Evolutionary conservation across 2,113 vertebrate genomes (phyloP).

Genomic region (Colistium nudipinnis): DNA sequence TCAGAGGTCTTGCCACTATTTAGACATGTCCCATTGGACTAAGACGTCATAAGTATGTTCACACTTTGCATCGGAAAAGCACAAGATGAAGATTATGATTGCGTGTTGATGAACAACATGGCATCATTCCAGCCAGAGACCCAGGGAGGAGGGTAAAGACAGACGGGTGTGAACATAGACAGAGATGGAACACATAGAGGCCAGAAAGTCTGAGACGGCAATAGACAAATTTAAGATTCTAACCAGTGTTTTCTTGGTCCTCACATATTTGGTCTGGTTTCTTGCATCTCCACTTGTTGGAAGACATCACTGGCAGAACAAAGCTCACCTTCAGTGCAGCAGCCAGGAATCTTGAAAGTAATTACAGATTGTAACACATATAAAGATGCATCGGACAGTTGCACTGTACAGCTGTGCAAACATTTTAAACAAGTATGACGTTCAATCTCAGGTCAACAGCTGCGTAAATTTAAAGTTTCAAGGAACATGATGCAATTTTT

Average conservation of each 20-base stretch:
- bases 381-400: conserved; percentile 31
- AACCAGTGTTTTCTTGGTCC: conserved; percentile 32
- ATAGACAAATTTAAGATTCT: conserved; percentile 29
- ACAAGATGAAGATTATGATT: not conserved
- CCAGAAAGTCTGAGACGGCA: conserved; percentile 15
- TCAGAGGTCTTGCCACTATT: not conserved
- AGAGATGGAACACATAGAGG: conserved; percentile 13
- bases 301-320: conserved; percentile 37
- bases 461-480: conserved; percentile 19
- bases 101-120: not conserved
- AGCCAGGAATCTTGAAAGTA: conserved; percentile 52
- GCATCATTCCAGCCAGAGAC: conserved; percentile 14
- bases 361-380: conserved; percentile 28
- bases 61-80: not conserved
- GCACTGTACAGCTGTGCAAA: conserved; percentile 15
- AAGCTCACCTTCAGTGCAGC: conserved; percentile 39
- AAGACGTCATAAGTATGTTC: not conserved
- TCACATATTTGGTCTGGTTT: conserved; percentile 38
- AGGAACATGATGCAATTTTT: conserved; percentile 1
- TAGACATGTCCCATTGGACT: not conserved
- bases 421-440: conserved; percentile 39
- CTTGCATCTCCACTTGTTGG: conserved; percentile 19
- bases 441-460: conserved; percentile 53
- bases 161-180: not conserved
- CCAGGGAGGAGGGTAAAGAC: not conserved